Percentiles rank a stretch among this genome's conserved stretches.
Conservation (phyloP, 2,797 vertebrate species). For the Anguilla marmorata region DNA sequence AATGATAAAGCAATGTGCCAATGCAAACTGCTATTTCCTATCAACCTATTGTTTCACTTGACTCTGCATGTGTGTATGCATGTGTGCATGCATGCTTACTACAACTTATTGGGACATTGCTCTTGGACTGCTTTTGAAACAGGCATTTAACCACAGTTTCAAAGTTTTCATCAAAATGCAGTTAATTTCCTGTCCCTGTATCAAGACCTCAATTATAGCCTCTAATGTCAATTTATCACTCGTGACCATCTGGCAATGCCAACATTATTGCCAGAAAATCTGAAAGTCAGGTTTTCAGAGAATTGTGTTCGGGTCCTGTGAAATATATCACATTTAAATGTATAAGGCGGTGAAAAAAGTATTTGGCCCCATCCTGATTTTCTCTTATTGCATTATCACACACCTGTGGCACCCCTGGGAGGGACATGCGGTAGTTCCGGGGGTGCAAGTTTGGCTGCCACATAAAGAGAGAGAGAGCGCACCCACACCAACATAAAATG, state of each 20-base stretch:
- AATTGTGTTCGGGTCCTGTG: neutral
- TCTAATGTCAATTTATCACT: neutral
- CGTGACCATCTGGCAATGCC: no score
- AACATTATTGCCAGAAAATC: neutral
- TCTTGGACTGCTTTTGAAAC: neutral
- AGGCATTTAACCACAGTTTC: neutral
- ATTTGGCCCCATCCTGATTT: no score
- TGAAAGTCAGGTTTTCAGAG: neutral
- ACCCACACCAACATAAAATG: no score
- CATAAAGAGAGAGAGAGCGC: no score
- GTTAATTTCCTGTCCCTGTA: neutral
- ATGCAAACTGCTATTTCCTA: neutral
- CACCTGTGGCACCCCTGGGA: no score
- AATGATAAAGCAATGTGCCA: neutral
- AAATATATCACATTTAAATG: neutral
- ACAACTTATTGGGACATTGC: neutral
- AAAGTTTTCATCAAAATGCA: slow-evolving; percentile 3
- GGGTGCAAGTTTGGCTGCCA: no score
- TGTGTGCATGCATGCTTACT: neutral
- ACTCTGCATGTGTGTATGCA: neutral
- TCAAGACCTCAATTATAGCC: neutral
- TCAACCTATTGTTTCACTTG: neutral
- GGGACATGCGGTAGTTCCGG: no score
- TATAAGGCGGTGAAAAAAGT: no score
- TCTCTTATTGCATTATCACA: no score